phyloP scores from a whole-genome alignment of 30 jellyfish, hydroid and myxozoan genomes.

The Aurelia aurita complex sp. Pacific region DNA sequence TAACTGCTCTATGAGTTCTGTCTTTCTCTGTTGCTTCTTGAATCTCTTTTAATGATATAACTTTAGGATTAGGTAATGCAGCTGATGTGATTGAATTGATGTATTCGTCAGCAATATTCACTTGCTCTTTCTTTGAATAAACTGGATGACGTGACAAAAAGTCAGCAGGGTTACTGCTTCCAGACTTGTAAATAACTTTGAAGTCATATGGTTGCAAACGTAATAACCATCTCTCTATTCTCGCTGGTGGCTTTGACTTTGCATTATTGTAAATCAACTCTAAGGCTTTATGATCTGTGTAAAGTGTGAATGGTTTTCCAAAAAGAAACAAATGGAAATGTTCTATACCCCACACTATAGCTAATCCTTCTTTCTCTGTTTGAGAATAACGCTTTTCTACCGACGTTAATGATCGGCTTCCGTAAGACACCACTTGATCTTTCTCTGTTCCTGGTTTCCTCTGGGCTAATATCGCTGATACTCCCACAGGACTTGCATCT shows the following conservation, averaged over 20 bases:
- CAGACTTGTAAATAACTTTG: slow-evolving; percentile 10
- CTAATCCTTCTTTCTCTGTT: slow-evolving; percentile 16
- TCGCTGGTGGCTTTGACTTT: slow-evolving; percentile 17
- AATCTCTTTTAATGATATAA: slow-evolving; percentile 20
- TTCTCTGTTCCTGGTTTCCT: background rate
- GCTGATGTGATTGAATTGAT: slow-evolving; percentile 14
- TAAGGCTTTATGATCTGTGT: slow-evolving; percentile 47
- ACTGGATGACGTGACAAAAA: slow-evolving; percentile 49
- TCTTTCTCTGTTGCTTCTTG: slow-evolving; percentile 32
- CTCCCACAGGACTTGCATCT: slow-evolving; percentile 65
- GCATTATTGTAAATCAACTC: slow-evolving; percentile 7
- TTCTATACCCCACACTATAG: slow-evolving; percentile 41
- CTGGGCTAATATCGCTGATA: slow-evolving; percentile 19
- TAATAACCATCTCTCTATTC: slow-evolving; percentile 28
- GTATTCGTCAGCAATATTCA: slow-evolving; percentile 25
- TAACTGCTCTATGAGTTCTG: background rate
- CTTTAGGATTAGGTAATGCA: slow-evolving; percentile 29
- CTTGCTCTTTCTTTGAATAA: background rate
- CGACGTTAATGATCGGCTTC: slow-evolving; percentile 1
- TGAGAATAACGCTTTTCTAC: slow-evolving; percentile 46
- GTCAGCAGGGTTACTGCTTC: slow-evolving; percentile 40
- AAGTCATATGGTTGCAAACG: slow-evolving; percentile 28
- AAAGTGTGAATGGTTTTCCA: slow-evolving; percentile 16
- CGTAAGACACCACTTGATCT: slow-evolving; percentile 18
- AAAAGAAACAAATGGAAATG: slow-evolving; percentile 11